Evolutionary conservation across 2,888 invertebrate genomes (phyloP), one percentile per base, ranked within the genome.

Genomic region (Mesorhabditis sp.): DNA sequence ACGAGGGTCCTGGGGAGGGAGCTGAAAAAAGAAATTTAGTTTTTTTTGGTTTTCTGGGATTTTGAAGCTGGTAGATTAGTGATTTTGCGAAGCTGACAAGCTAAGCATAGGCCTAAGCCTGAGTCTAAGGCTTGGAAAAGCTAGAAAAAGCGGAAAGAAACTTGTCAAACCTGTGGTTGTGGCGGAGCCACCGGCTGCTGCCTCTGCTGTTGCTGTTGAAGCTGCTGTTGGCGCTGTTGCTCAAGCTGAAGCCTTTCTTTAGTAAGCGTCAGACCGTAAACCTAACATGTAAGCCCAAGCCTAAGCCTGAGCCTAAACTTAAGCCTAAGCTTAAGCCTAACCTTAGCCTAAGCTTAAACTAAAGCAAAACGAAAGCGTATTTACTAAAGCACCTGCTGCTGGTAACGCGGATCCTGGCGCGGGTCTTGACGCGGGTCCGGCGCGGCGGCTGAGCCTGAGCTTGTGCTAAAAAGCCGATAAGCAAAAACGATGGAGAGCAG

Each of bases 391-490:
- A 50, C 58, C 63, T 72, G 71, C 62, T 70, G 70, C 4, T 58
- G 69, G 41, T n/a, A 65, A 41, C 45, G 66, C 28, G 43, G 66
- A 45, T 66, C 63, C 28, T 75, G 76, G 65, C 72, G 73, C 41
- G 69, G 72, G 66, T 72, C 67, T 41, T 43, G 50, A 5, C 71
- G 72, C 43, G 72, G 76, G 58, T 74, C 69, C 69, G 71, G 13
- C 67, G 73, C 62, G 68, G 72, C 41, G 67, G 72, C 43, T 63
- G 68, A 15, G 66, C 67, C 41, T 45, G 50, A 45, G 28, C 42
- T 64, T 73, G 73, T 71, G 58, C 58, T 50, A 50, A 50, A 50
- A 28, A 28, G 28, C 10, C 58, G 58, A 50, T n/a, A 50, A 50
- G n/a, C 10, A 50, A 50, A 50, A 50, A 50, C 1, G 58, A 10